Evolutionary conservation across 1,140 invertebrate species (phyloP), one percentile per base, ranked within the genome.

Genomic region (Achroia grisella): DNA sequence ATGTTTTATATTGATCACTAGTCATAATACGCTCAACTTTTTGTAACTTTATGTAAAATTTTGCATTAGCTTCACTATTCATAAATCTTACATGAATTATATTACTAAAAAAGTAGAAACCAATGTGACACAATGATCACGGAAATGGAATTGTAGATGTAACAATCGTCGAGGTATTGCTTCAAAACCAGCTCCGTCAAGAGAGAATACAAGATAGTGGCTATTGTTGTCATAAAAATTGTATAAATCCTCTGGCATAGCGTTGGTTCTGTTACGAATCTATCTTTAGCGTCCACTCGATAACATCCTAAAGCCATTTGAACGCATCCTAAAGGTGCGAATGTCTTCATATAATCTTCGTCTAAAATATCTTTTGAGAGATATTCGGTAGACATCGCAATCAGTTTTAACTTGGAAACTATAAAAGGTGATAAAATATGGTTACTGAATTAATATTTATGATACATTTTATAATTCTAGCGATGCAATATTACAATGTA

Each of bases 11-110:
- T 4, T 52, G 40, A 15, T 66, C 39, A 8, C 68, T 50, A 12
- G 57, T 60, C 52, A 79, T 50, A 11, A 56, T 23, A 8, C 61
- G 49, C 35, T 79, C 71, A 3, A 77, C 63, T 51, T 70, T 46
- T 44, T 79, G 71, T 14, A 72, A 43, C 49, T 66, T 52, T 8
- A 75, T 32, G 10, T 57, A 70, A 32, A 79, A 76, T 14, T 57
- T 50, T 1, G 48, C 37, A 44, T 79, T 79, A 0, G 6, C 29
- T 5, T 62, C 47, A 6, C 46, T 44, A 28, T 69, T 65, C 1
- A 64, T 8, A 15, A 79, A 76, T 3, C 71, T 54, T 4, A 63
- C 44, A 27, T 78, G 56, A 28, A 73, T 55, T 10, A 69, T 46
- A 14, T 55, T 68, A 29, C 39, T 23, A 37, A 3, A 23, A n/a